Base-by-base conservation (phyloP, 37 sponge, comb jelly and placozoan species). In the Spongilla lacustris region DNA sequence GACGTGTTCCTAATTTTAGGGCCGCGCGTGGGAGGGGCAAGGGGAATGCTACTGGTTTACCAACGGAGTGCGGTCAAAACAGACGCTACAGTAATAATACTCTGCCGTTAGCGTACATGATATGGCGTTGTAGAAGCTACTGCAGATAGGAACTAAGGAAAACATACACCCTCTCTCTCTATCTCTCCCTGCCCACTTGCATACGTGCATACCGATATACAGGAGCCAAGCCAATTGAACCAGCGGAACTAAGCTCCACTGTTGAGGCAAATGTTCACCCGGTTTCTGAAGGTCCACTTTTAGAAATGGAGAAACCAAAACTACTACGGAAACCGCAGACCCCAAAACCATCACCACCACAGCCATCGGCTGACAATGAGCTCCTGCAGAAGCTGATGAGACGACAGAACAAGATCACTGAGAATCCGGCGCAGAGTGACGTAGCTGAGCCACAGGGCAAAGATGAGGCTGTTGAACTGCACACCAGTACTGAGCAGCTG, bases 351-450 rank as follows among this genome's bases (percentile, higher is more conserved):
- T 70, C 83, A 2, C 84, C 83, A 11, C 35, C 77, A 6, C 81
- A 73, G 22, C 83, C 88, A 11, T 36, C 72, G 4, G 73, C 33
- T 13, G 88, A 87, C 1, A 83, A 94, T 35, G 94, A 94, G 58
- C 69, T 94, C 31, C 38, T 88, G 68, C 38, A 67, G 68, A 94
- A 94, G 71, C 70, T 94, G 41, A 36, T 71, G 78, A 48, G 88
- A 10, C 79, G 94, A 21, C 94, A 94, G 77, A 74, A 94, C 50
- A 80, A 84, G 73, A 90, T 90, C 29, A 67, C 76, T 25, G 74
- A 86, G 49, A 79, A 86, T 0, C 84, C 83, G 17, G 68, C 73
- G 37, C 80, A 73, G 10, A 71, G 67, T 28, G 71, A 74, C 67
- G n/a, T n/a, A n/a, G 28, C n/a, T 19, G 27, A 29, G 13, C 79